phyloP scores from a whole-genome alignment of 2,888 invertebrate species.

The Spialia ferax region DNA sequence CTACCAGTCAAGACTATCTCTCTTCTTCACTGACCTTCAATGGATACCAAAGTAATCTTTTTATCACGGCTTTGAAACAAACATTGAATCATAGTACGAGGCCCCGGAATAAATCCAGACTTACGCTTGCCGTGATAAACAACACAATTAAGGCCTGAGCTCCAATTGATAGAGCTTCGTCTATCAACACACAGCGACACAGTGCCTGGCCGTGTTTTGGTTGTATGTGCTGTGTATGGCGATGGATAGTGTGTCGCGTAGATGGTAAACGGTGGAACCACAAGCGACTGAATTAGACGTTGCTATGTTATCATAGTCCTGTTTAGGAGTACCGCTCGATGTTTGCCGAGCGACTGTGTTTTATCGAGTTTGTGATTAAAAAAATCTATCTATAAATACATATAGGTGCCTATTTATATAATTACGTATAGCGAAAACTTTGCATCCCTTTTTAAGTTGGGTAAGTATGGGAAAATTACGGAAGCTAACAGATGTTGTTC shows the following conservation, averaged over 20 bases:
- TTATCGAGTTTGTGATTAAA: neutral
- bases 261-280: neutral
- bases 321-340: conserved; percentile 1
- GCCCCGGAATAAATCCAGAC: conserved; percentile 5
- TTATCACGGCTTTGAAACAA: neutral
- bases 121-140: conserved; percentile 64
- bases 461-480: too few relatives aligned
- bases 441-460: too few relatives aligned
- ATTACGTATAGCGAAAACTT: too few relatives aligned
- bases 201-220: conserved; percentile 12
- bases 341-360: neutral
- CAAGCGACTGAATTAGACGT: conserved; percentile 15
- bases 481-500: too few relatives aligned
- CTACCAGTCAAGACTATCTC: too few relatives aligned
- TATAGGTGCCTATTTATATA: too few relatives aligned
- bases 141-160: conserved; percentile 67
- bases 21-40: conserved; percentile 21
- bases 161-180: conserved; percentile 55
- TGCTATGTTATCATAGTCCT: conserved; percentile 24
- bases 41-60: conserved; percentile 33
- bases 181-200: conserved; percentile 43
- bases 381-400: too few relatives aligned
- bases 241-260: conserved; percentile 8
- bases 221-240: neutral
- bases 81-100: neutral